phyloP scores from a whole-genome alignment of 2,113 vertebrate genomes.

The Chelonoidis abingdonii region DNA sequence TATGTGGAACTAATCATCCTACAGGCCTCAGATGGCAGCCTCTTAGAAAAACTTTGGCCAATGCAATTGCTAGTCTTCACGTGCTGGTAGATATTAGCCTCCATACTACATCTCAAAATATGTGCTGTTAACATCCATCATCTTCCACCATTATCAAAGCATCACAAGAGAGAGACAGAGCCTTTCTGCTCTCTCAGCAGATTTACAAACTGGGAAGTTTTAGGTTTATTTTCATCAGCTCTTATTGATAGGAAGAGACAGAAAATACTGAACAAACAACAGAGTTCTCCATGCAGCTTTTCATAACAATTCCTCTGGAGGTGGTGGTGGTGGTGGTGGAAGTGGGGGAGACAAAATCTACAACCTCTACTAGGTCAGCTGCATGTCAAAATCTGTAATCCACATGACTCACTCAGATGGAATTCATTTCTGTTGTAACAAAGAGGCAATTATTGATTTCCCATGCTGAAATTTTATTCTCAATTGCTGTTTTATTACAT shows the following conservation, averaged over 20 bases:
- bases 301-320: background rate
- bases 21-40: background rate
- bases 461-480: constrained; percentile 39
- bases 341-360: background rate
- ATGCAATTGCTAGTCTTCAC: background rate
- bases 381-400: constrained; percentile 3
- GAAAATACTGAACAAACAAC: background rate
- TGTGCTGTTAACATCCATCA: background rate
- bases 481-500: background rate
- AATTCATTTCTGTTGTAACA: background rate
- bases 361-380: background rate
- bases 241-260: background rate
- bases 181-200: background rate
- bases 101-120: background rate
- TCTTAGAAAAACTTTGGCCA: background rate
- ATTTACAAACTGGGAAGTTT: background rate
- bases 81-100: background rate
- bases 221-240: background rate
- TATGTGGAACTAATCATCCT: background rate
- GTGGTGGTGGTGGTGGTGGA: background rate
- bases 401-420: constrained; percentile 11
- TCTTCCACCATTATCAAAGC: constrained; percentile 6
- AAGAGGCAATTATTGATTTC: constrained; percentile 25
- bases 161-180: background rate
- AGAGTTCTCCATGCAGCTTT: background rate